A percentile compares a stretch with the other conserved stretches of the same genome.
phyloP scores from a whole-genome alignment of 2,113 vertebrate species.

The Barbus barbus region DNA sequence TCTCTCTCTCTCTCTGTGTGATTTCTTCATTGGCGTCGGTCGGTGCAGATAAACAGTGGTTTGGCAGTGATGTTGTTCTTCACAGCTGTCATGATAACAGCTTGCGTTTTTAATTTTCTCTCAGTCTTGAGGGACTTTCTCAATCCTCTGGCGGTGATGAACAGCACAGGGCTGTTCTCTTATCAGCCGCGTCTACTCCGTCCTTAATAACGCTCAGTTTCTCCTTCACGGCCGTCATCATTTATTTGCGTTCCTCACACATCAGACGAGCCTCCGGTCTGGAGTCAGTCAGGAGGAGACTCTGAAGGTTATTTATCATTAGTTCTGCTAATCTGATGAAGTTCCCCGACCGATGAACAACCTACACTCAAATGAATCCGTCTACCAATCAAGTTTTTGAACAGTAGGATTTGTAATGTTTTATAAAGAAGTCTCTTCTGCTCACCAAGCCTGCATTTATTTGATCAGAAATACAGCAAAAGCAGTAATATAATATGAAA shows the following conservation, averaged over 20 bases:
- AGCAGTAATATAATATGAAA: no score
- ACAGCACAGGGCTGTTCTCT: neutral
- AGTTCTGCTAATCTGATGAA: neutral
- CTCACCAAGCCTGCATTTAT: no score
- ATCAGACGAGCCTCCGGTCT: neutral
- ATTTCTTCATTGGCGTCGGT: no score
- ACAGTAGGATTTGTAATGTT: no score
- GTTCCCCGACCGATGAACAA: neutral
- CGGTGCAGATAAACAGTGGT: slow-evolving; percentile 28
- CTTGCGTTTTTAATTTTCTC: slow-evolving; percentile 55
- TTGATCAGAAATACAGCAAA: no score
- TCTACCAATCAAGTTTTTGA: no score
- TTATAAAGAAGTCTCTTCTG: no score
- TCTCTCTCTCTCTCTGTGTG: no score
- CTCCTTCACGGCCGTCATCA: neutral
- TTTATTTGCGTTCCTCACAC: neutral
- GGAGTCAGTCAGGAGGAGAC: neutral
- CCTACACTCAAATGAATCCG: neutral
- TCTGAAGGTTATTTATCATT: neutral
- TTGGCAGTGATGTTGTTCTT: slow-evolving; percentile 57
- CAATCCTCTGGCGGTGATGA: slow-evolving; percentile 65
- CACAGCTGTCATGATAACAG: slow-evolving; percentile 50
- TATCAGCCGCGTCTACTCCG: no score
- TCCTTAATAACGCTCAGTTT: neutral
- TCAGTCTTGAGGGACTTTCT: slow-evolving; percentile 65